phyloP scores from a whole-genome alignment of 2,888 invertebrate genomes.

The Phaonia tiefii region DNA sequence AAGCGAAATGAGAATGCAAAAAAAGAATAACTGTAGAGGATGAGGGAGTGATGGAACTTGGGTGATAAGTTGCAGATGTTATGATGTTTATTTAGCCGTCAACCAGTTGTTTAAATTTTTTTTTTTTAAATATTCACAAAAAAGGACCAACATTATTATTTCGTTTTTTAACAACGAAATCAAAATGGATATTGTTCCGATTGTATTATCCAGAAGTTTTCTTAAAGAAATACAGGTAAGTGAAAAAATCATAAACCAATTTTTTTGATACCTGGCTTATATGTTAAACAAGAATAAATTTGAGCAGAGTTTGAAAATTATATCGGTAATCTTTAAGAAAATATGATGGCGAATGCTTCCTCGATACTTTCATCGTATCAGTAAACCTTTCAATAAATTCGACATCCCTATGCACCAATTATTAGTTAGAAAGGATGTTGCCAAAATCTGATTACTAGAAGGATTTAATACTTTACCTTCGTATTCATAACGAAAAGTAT shows the following conservation, averaged over 20 bases:
- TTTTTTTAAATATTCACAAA: constrained; percentile 20
- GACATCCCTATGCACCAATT: too few species aligned
- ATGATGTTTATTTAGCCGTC: neutral
- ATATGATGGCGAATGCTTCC: too few species aligned
- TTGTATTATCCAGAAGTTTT: neutral
- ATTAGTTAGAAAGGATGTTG: too few species aligned
- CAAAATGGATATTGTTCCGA: neutral
- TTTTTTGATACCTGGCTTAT: too few species aligned
- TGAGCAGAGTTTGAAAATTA: too few species aligned
- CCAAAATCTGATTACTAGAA: too few species aligned
- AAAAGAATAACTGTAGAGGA: neutral
- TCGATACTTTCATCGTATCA: too few species aligned
- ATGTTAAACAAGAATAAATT: too few species aligned
- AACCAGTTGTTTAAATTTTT: constrained; percentile 22
- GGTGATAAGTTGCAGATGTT: constrained; percentile 28
- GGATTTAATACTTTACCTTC: too few species aligned
- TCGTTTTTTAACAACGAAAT: constrained; percentile 27
- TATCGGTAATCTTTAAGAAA: too few species aligned
- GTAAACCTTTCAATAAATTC: too few species aligned
- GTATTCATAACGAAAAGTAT: too few species aligned
- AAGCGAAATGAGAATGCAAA: constrained; percentile 54
- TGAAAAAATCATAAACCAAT: neutral
- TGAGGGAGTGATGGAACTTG: constrained; percentile 44
- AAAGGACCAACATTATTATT: neutral
- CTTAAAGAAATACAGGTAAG: constrained; percentile 22